These are phyloP conservation scores for Ornithoptera alexandrae DNA, from an alignment of 2,888 invertebrate genomes.

Conservation along the genomic window DNA sequence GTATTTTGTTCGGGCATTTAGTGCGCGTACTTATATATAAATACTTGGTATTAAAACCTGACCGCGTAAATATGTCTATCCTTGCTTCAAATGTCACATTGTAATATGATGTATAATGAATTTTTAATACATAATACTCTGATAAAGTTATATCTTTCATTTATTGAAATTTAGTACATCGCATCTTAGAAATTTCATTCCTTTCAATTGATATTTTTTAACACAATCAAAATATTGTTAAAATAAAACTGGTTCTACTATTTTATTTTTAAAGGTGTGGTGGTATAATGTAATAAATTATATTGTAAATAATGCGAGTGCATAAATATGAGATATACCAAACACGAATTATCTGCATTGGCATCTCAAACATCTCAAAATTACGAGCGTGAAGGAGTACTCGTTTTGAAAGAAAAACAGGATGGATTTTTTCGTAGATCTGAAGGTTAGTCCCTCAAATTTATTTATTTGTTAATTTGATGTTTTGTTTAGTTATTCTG, in stretches of 20 bases:
- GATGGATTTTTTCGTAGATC: conserved; percentile 95
- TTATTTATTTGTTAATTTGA: neutral
- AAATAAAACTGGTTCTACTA: neutral
- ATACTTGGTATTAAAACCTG: too few relatives aligned
- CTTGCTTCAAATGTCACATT: too few relatives aligned
- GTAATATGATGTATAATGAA: too few relatives aligned
- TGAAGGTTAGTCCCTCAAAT: conserved; percentile 85
- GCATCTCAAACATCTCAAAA: conserved; percentile 92
- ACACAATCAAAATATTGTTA: neutral
- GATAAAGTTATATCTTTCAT: neutral
- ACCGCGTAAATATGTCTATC: too few relatives aligned
- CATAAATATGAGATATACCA: conserved; percentile 91
- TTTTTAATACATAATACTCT: too few relatives aligned
- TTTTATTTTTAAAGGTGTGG: conserved; percentile 16
- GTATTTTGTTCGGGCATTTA: too few relatives aligned
- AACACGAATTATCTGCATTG: conserved; percentile 90
- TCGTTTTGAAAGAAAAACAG: conserved; percentile 92
- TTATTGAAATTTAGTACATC: neutral
- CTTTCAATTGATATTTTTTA: neutral
- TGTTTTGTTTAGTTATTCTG: neutral
- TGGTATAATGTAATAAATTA: conserved; percentile 12
- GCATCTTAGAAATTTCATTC: neutral
- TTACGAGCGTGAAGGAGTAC: conserved; percentile 94
- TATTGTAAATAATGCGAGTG: conserved; percentile 20
- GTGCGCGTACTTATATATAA: too few relatives aligned